Conservation (phyloP, 2,797 vertebrate species). For the Urosaurus nigricauda region DNA sequence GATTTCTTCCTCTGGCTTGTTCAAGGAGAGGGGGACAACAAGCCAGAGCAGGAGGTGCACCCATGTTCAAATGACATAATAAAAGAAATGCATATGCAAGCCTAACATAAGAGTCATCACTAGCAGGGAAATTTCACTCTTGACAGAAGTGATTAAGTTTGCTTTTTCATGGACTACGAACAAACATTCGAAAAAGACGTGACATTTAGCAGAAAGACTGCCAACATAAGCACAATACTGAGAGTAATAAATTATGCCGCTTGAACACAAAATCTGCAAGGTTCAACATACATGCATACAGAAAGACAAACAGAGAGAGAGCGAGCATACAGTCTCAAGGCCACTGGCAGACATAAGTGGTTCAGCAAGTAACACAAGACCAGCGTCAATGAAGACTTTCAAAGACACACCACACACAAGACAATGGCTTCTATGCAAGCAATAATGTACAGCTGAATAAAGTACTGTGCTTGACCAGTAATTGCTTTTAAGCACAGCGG, state of each 20-base stretch:
- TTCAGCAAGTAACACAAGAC: conserved; percentile 49
- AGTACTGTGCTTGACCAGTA: fast-evolving
- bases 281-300: background rate
- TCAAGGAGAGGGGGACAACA: background rate
- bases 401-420: background rate
- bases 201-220: background rate
- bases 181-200: background rate
- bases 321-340: conserved; percentile 35
- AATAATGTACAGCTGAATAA: background rate
- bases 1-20: no score
- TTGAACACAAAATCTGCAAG: conserved; percentile 44
- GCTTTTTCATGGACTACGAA: background rate
- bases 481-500: background rate
- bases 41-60: background rate
- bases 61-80: background rate
- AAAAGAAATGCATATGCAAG: background rate
- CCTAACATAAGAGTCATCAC: no score
- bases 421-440: background rate
- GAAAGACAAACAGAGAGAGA: conserved; percentile 17
- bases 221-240: background rate
- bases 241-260: background rate
- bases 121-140: background rate
- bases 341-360: conserved; percentile 47
- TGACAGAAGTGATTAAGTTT: background rate
- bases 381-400: background rate